Evolutionary conservation across 2,113 vertebrate species (phyloP), one percentile per base, ranked within the genome.

Genomic region (Xiphophorus couchianus): DNA sequence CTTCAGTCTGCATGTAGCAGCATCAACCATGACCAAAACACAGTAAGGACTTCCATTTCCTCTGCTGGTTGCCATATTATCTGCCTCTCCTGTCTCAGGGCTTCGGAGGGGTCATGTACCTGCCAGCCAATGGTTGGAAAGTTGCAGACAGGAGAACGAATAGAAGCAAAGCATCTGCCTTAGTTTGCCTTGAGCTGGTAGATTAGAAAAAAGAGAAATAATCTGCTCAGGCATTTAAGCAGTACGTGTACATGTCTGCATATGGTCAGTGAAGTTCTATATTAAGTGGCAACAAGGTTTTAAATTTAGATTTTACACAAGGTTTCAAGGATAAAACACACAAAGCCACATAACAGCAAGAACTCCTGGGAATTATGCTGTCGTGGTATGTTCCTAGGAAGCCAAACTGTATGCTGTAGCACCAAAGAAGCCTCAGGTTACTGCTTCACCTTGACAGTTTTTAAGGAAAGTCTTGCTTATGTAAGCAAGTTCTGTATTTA

Each of bases 1-100:
- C 91, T 84, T 68, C 68, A 63, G 76, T 84, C 84, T 90, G 84
- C 91, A 90, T 89, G 84, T 90, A 90, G 85, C 42, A 70, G 81
- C 61, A 54, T 85, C 86, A 88, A 71, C 77, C 89, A 84, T 86
- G 81, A 89, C 82, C 89, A 87, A 82, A 78, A 84, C 72, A 85
- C 81, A 80, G 77, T 66, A 58, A 81, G 76, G 86, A 80, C 87
- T 84, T 88, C 74, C 83, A 89, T 87, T 88, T 88, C 79, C 64
- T 69, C 83, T 86, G 86, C 88, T 76, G 73, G 74, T 74, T 80
- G 81, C 84, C 88, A 78, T 73, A 62, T 71, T 81, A 64, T 60
- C 79, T 76, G 31, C 75, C 69, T 73, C 61, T 66, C 70, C 66
- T 62, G 78, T 76, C 80, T 39, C 14, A 1, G 5, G 42, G 82